Percentiles rank a stretch among this genome's conserved stretches.
Evolutionary conservation across 2,113 vertebrate species (phyloP).

Genomic region (Cyprinodon tularosa): DNA sequence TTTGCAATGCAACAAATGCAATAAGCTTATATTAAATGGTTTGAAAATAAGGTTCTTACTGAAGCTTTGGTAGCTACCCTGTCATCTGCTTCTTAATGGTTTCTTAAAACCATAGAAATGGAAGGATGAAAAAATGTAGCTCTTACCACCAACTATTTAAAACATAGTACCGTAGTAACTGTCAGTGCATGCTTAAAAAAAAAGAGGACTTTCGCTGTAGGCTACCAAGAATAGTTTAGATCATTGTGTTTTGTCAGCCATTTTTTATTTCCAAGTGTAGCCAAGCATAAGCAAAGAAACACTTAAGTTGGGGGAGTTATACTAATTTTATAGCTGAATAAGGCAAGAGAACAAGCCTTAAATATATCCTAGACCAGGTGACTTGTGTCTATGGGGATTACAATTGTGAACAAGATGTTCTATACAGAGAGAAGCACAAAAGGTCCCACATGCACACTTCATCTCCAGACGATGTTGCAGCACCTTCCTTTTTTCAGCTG

Average conservation of each 20-base stretch:
- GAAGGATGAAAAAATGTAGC: neutral
- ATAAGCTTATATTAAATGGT: neutral
- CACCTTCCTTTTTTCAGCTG: slow-evolving; percentile 60
- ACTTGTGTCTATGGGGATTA: slow-evolving; percentile 72
- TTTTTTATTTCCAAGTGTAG: neutral
- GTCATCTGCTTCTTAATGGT: neutral
- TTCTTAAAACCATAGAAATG: neutral
- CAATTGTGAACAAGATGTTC: slow-evolving; percentile 64
- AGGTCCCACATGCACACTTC: slow-evolving; percentile 25
- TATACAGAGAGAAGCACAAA: slow-evolving; percentile 3
- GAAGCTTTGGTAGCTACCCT: neutral
- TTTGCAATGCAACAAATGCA: neutral
- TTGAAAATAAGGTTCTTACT: neutral
- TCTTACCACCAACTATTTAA: neutral
- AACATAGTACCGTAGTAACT: neutral
- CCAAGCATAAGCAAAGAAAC: slow-evolving; percentile 1
- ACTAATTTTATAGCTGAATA: slow-evolving; percentile 28
- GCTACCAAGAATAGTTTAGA: neutral
- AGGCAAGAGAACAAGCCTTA: slow-evolving; percentile 57
- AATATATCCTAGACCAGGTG: slow-evolving; percentile 60
- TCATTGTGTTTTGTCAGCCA: neutral
- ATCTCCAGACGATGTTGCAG: slow-evolving; percentile 44
- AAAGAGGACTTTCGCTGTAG: neutral
- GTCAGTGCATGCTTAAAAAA: neutral
- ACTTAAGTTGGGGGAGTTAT: slow-evolving; percentile 34